Percentiles rank a stretch among this genome's conserved stretches.
phyloP scores from a whole-genome alignment of 2,113 vertebrate genomes.

The Epinephelus moara region DNA sequence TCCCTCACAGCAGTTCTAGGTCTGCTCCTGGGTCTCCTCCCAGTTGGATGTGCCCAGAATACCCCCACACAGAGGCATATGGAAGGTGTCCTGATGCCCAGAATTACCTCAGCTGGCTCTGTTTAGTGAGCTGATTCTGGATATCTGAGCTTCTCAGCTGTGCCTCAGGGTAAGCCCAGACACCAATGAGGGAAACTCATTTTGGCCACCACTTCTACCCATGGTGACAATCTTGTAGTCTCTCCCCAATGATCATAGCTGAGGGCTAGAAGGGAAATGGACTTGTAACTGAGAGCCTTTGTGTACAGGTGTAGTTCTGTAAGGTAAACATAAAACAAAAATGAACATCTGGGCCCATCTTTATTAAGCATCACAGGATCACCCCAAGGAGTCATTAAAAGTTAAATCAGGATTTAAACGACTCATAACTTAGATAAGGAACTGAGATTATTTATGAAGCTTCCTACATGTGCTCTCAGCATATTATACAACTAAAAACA shows the following conservation, averaged over 20 bases:
- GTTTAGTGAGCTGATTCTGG: constrained; percentile 18
- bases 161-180: not conserved
- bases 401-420: not conserved
- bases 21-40: constrained; percentile 26
- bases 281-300: not conserved
- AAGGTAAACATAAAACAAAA: not conserved
- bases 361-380: not conserved
- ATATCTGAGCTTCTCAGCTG: not conserved
- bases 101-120: constrained; percentile 14
- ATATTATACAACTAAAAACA: not conserved
- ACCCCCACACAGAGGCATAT: constrained; percentile 29
- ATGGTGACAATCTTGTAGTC: not conserved
- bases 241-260: not conserved
- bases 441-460: not conserved
- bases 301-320: not conserved
- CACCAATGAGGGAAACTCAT: not conserved
- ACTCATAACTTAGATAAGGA: not conserved
- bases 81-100: constrained; percentile 29
- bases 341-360: not conserved
- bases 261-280: not conserved
- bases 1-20: constrained; percentile 33
- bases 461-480: not conserved
- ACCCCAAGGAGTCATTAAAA: not conserved
- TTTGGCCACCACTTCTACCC: not conserved
- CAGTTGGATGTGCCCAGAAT: constrained; percentile 23